Evolutionary conservation across 2,888 invertebrate species (phyloP).

Genomic region (Cosmopolites sordidus): DNA sequence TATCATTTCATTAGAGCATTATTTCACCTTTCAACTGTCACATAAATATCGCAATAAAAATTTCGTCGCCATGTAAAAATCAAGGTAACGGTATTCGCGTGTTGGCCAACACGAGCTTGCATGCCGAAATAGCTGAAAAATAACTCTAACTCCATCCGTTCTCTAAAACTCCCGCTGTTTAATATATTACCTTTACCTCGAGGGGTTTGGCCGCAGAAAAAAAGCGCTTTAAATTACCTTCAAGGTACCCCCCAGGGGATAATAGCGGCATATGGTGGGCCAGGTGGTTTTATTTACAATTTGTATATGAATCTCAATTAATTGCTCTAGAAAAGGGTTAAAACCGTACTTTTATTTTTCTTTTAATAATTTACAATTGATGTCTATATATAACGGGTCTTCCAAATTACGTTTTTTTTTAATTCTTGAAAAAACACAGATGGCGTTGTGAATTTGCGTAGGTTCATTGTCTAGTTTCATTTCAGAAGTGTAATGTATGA

Average conservation of each 20-base stretch:
- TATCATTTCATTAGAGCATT: too few relatives aligned
- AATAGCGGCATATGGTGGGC: conserved; percentile 23
- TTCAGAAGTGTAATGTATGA: too few relatives aligned
- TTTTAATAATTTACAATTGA: too few relatives aligned
- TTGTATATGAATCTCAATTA: not conserved
- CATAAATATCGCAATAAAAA: too few relatives aligned
- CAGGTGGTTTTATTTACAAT: conserved; percentile 13
- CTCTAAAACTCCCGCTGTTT: conserved; percentile 14
- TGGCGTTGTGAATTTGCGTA: too few relatives aligned
- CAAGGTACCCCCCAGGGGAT: conserved; percentile 23
- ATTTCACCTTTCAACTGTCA: too few relatives aligned
- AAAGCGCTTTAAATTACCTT: conserved; percentile 26
- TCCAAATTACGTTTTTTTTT: too few relatives aligned
- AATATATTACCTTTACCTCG: conserved; percentile 20
- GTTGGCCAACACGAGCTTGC: conserved; percentile 5
- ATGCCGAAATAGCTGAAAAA: conserved; percentile 12
- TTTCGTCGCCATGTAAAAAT: not conserved
- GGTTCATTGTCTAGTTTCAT: too few relatives aligned
- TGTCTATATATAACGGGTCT: too few relatives aligned
- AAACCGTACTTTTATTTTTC: not conserved
- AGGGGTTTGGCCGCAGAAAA: conserved; percentile 19
- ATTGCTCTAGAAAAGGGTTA: not conserved
- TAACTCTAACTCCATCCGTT: conserved; percentile 9
- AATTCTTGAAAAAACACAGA: too few relatives aligned
- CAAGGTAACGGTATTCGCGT: conserved; percentile 3